A percentile compares a stretch with the other conserved stretches of the same genome.
Conservation (phyloP, 2,888 invertebrate species). For the Cephus rjabovi region DNA sequence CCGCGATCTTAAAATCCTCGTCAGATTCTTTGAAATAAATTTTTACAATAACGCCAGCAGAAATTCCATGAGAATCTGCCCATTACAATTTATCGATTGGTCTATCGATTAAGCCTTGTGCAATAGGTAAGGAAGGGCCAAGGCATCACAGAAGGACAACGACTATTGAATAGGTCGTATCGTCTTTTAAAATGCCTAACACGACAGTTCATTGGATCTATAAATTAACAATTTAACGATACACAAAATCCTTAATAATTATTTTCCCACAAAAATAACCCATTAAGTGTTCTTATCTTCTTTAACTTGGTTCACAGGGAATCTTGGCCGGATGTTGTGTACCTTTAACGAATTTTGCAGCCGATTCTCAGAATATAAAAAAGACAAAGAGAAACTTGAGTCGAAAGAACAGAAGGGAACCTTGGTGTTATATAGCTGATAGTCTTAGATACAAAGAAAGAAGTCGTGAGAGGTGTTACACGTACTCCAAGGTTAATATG, state of each 20-base stretch:
- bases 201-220: neutral
- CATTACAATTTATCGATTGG: neutral
- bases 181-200: neutral
- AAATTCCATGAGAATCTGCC: neutral
- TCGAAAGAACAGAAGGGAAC: constrained; percentile 19
- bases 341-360: neutral
- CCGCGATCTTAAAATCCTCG: neutral
- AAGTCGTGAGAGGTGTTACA: constrained; percentile 45
- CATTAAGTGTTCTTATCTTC: neutral
- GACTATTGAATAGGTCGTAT: neutral
- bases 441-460: neutral
- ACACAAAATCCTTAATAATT: neutral
- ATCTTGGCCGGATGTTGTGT: neutral
- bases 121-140: neutral
- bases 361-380: neutral
- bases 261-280: neutral
- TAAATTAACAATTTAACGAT: neutral
- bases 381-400: neutral
- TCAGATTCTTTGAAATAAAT: neutral
- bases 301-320: neutral
- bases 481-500: constrained; percentile 57
- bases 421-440: constrained; percentile 22
- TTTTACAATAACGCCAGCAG: neutral
- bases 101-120: neutral
- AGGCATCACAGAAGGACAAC: neutral